Base-by-base conservation (phyloP, 2,888 invertebrate species). In the Quadroppia sp. region DNA sequence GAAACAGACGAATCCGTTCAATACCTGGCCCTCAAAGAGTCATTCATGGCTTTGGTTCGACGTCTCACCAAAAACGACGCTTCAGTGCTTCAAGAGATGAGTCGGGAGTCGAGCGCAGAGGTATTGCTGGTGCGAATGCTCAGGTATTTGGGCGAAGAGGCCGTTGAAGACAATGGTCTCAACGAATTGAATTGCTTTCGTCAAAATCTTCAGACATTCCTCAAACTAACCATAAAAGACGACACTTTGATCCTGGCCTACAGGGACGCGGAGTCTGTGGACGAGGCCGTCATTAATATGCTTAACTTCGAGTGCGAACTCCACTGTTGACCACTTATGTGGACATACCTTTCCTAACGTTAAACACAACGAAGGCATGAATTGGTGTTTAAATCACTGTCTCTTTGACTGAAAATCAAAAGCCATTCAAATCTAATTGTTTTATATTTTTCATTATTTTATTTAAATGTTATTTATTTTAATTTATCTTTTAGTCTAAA, bases 251-350 rank as follows among this genome's bases (percentile, higher is more conserved):
- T 45, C 25, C 53, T 73, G 32, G 75, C 72, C 32, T 69, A 50
- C n/a, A 61, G 45, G 23, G 59, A 69, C 30, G 42, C 69, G n/a
- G 69, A 53, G 42, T 64, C 70, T 11, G 64, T 72, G 13, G 72
- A 72, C 32, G 75, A 71, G 53, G 71, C 61, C 30, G 61, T 73
- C 28, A 42, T 20, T 15, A 73, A 73, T 73, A 61, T 73, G 48
- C 67, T 73, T 23, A 50, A 50, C 56, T 50, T 71, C 17, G 56
- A 71, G 56, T 56, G 56, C n/a, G 59, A 59, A n/a, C 36, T 42
- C 36, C 36, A 71, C 32, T 59, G 36, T 42, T 59, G n/a, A 32
- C 32, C 15, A 36, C n/a, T 94, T 94, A 95, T 53, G 7, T 11
- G 2, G 32, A 15, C 30, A 25, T 17, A 15, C 28, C 28, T 28